Evolutionary conservation across 53 echinoderm and acorn worm genomes (phyloP).

Genomic region (Holothuria leucospilota): DNA sequence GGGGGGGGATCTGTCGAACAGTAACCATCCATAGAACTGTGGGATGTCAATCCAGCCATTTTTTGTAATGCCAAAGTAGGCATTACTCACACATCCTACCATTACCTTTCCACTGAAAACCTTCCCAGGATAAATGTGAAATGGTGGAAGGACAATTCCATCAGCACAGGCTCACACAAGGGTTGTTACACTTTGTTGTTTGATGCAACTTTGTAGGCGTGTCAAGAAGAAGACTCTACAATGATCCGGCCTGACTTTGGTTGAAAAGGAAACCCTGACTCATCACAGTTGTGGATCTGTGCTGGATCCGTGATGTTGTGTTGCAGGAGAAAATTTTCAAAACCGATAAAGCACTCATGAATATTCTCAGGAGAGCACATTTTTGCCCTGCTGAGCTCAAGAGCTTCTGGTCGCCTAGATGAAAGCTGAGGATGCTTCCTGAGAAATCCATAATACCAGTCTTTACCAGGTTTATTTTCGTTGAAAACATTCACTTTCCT

Average conservation of each 20-base stretch:
- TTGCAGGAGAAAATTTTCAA: background rate
- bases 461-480: slow-evolving; percentile 23
- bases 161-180: slow-evolving; percentile 5
- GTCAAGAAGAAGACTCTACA: background rate
- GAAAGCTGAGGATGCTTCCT: slow-evolving; percentile 4
- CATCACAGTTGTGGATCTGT: slow-evolving; percentile 6
- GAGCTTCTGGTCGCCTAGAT: background rate
- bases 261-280: background rate
- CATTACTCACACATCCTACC: background rate
- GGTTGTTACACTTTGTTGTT: background rate
- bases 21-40: slow-evolving; percentile 12
- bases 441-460: slow-evolving; percentile 23
- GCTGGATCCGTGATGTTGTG: background rate
- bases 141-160: slow-evolving; percentile 14
- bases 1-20: background rate
- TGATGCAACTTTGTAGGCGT: background rate
- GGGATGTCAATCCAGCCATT: slow-evolving; percentile 27
- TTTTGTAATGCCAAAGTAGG: slow-evolving; percentile 16
- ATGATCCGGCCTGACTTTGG: background rate
- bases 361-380: background rate
- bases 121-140: background rate
- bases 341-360: background rate
- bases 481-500: background rate
- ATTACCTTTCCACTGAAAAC: background rate
- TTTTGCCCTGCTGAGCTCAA: background rate